Evolutionary conservation across 2,888 invertebrate genomes (phyloP), one percentile per base, ranked within the genome.

Genomic region (Luffia ferchaultella): DNA sequence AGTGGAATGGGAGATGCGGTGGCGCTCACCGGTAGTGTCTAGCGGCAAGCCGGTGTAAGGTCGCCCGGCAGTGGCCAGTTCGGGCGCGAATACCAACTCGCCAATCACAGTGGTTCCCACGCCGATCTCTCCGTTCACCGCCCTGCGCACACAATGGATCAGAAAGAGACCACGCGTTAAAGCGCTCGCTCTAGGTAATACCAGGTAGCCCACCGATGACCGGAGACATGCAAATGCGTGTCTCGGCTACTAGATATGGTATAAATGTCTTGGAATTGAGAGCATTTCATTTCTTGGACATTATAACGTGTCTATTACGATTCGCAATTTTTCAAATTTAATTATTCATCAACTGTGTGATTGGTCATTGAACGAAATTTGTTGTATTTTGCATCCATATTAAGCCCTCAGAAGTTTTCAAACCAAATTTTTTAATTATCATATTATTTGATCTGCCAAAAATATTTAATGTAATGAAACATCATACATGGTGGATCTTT

Each of bases 11-110:
- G 50, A 52, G 48, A 47, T 46, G 47, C 9, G 40, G 41, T 42
- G 17, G 45, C 30, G 16, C 67, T 61, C 72, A 92, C 93, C 89
- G 59, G 87, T 83, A 47, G 88, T 80, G 59, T 87, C 85, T 17
- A 89, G 70, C 49, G 88, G 86, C 54, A 95, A 7, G 9, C 94
- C 93, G 43, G 91, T 86, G 76, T 94, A 95, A 76, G 94, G 95
- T 62, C 87, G 80, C 45, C 89, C 87, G 57, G 74, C 85, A 75
- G 96, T 97, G 52, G 87, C 85, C 46, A 85, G 74, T 62, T 90
- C 88, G 15, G 94, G 90, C 73, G 92, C 90, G 76, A 93, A 93
- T 77, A 68, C 88, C 67, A 86, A 88, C 75, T 72, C 86, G 42
- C 88, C 90, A 55, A 87, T 82, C 42, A 79, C 69, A 59, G 83